Base-by-base conservation (phyloP, 1,140 invertebrate species). In the Drosophila pseudoobscura region DNA sequence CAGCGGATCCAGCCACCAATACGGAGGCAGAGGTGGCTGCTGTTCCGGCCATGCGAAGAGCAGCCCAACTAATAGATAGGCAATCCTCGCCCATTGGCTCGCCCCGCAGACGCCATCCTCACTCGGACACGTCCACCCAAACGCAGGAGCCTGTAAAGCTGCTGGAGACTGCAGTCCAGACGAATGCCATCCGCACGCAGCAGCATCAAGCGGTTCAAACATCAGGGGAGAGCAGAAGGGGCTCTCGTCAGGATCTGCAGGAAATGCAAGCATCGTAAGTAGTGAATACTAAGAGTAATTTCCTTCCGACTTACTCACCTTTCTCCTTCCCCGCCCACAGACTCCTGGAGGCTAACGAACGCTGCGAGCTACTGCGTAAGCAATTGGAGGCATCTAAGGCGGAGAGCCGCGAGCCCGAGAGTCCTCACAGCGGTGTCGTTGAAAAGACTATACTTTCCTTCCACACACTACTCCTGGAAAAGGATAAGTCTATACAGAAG, bases 371-470 rank as follows among this genome's bases (percentile, higher is more conserved):
- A n/a, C 58, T 88, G 41, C 50, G 11, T 6, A 73, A 70, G 2
- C 80, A 78, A 29, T 41, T 64, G 26, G 68, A 78, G 54, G 31
- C 61, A n/a, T 56, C 46, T 22, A 46, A 35, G 29, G 49, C 51
- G n/a, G 57, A 59, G 22, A 56, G 55, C 17, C 74, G 63, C 13
- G 76, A 83, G 1, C 56, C 75, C 6, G 80, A 82, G 6, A 83
- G 76, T 39, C 79, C 76, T 2, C 82, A 83, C 20, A 85, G 76
- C 47, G 78, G 77, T 6, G 66, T 83, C 3, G 82, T 83, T 11
- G 88, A 91, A 41, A 88, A 90, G 56, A 92, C 91, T 0, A 91
- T 92, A 4, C 46, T 91, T 6, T 91, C 91, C 2, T 87, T 92
- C 41, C 91, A 92, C 31, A 80, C 89, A 0, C 35, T 92, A 22